phyloP scores from a whole-genome alignment of 2,888 invertebrate species.

The Sphecodes monilicornis region DNA sequence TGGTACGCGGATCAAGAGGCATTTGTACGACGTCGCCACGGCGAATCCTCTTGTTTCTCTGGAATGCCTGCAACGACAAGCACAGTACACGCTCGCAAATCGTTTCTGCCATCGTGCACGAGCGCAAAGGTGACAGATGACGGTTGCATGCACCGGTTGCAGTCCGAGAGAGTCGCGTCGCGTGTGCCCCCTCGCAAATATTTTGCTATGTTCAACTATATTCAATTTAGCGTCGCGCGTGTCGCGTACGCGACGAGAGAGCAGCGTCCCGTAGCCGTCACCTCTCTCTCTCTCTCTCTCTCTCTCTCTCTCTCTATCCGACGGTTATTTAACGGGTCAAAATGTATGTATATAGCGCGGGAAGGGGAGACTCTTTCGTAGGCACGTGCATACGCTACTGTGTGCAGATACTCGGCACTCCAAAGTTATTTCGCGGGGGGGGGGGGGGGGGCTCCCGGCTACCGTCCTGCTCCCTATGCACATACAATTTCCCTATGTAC shows the following conservation, averaged over 20 bases:
- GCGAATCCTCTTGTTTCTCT: not conserved
- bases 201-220: constrained; percentile 30
- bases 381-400: constrained; percentile 56
- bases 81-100: not conserved
- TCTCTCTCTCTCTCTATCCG: not conserved
- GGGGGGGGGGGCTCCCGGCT: constrained; percentile 25
- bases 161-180: not conserved
- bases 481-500: constrained; percentile 66
- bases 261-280: not conserved
- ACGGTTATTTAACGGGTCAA: constrained; percentile 61
- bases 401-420: constrained; percentile 54
- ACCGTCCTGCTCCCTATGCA: constrained; percentile 53
- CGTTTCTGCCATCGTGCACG: not conserved
- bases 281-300: not conserved
- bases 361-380: constrained; percentile 42
- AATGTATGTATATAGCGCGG: constrained; percentile 41
- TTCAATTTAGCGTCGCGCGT: constrained; percentile 46
- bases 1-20: not conserved
- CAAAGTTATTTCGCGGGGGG: constrained; percentile 63
- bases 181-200: not conserved
- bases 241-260: constrained; percentile 35
- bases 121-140: not conserved
- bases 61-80: not conserved
- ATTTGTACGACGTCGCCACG: not conserved
- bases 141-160: not conserved